phyloP scores from a whole-genome alignment of 2,113 vertebrate genomes.

The Toxostoma redivivum region DNA sequence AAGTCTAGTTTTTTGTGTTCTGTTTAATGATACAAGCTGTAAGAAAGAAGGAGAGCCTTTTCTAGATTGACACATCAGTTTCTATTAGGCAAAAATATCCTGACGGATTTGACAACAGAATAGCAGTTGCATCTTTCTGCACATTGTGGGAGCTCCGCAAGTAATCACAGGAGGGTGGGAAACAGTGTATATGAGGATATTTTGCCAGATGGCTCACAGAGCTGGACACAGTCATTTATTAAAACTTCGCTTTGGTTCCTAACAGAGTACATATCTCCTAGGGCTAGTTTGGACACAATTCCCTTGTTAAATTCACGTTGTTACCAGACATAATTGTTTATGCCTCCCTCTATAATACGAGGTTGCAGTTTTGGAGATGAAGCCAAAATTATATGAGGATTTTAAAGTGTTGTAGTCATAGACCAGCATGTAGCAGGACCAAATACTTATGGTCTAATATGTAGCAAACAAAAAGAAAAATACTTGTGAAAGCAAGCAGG shows the following conservation, averaged over 20 bases:
- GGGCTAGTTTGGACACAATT: neutral
- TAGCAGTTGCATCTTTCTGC: constrained; percentile 7
- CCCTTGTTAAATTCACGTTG: neutral
- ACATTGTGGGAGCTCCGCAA: neutral
- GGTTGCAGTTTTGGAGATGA: neutral
- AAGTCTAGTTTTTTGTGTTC: neutral
- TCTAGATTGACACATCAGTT: neutral
- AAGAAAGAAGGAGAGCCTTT: neutral
- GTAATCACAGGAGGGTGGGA: constrained; percentile 38
- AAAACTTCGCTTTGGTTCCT: neutral
- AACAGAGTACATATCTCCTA: neutral
- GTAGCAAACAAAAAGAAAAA: neutral
- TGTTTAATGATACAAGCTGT: neutral
- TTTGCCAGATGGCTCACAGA: constrained; percentile 46
- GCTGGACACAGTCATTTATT: neutral
- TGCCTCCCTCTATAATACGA: neutral
- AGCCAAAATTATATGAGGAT: neutral
- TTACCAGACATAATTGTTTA: neutral
- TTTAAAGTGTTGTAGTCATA: neutral
- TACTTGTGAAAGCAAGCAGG: neutral
- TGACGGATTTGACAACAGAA: constrained; percentile 9
- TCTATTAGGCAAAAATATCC: neutral
- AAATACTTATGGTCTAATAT: neutral
- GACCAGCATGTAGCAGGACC: neutral
- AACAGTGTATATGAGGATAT: neutral